Percentiles rank a stretch among this genome's conserved stretches.
Conservation (phyloP, 2,113 vertebrate genomes). For the Agelaius tricolor region DNA sequence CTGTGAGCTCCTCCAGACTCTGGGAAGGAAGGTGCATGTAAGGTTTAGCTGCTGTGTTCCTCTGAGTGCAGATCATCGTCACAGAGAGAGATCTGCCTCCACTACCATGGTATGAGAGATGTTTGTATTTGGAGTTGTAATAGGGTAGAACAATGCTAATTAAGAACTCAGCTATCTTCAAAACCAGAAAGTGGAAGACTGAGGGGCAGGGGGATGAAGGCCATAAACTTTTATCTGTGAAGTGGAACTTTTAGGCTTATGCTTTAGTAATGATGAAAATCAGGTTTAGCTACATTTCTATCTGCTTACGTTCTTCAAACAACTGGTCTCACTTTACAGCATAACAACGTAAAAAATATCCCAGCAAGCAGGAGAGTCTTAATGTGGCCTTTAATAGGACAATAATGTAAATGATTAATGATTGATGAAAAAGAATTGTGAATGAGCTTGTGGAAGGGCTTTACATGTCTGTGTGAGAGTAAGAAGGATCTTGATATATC, state of each 20-base stretch:
- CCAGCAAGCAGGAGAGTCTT: not conserved
- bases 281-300: constrained; percentile 39
- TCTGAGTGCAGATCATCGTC: not conserved
- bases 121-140: not conserved
- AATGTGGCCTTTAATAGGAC: not conserved
- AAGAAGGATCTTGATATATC: not conserved
- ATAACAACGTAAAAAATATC: not conserved
- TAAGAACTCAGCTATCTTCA: not conserved
- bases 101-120: not conserved
- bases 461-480: not conserved
- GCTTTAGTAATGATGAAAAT: constrained; percentile 35
- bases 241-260: not conserved
- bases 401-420: constrained; percentile 4
- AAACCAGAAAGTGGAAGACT: not conserved
- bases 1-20: not conserved
- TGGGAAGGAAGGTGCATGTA: not conserved
- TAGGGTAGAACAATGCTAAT: not conserved
- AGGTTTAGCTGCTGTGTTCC: not conserved
- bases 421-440: not conserved
- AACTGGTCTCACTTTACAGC: not conserved
- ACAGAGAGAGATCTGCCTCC: not conserved
- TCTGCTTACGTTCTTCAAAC: not conserved
- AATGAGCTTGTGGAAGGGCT: not conserved
- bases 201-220: not conserved
- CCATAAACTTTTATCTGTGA: not conserved